Evolutionary conservation across 2,113 vertebrate species (phyloP).

Genomic region (Scatophagus argus): DNA sequence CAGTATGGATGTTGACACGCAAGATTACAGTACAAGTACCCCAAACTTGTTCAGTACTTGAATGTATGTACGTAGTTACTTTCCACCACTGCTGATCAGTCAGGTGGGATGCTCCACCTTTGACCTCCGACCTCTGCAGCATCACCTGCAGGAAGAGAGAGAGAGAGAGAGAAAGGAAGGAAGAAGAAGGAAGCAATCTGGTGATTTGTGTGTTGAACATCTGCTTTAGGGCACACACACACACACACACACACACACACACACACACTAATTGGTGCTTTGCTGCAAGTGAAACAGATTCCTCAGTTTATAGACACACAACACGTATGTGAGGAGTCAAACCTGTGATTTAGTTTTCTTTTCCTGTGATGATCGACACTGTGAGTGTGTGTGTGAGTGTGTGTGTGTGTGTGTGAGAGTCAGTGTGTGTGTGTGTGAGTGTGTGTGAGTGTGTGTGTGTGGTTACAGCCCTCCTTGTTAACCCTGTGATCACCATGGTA

Average conservation of each 20-base stretch:
- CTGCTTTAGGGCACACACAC: conserved; percentile 12
- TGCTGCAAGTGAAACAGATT: conserved; percentile 12
- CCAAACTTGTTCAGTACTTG: too few relatives aligned
- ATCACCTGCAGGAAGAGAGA: not conserved
- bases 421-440: not conserved
- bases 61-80: too few relatives aligned
- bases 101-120: not conserved
- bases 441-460: not conserved
- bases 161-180: conserved; percentile 1
- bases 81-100: too few relatives aligned
- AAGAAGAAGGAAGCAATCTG: not conserved
- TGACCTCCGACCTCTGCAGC: not conserved
- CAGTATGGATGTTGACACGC: too few relatives aligned
- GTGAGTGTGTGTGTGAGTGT: not conserved
- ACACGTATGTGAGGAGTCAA: not conserved
- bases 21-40: too few relatives aligned
- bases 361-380: too few relatives aligned
- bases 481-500: conserved; percentile 1
- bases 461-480: not conserved
- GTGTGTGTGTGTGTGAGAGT: conserved; percentile 2
- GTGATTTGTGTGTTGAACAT: conserved; percentile 28
- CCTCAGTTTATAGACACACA: conserved; percentile 32
- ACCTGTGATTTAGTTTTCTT: conserved; percentile 24
- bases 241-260: not conserved
- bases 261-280: conserved; percentile 18